These are phyloP conservation scores for Pharmacophagus antenor DNA, from an alignment of 2,888 invertebrate species.

Conservation along the genomic window DNA sequence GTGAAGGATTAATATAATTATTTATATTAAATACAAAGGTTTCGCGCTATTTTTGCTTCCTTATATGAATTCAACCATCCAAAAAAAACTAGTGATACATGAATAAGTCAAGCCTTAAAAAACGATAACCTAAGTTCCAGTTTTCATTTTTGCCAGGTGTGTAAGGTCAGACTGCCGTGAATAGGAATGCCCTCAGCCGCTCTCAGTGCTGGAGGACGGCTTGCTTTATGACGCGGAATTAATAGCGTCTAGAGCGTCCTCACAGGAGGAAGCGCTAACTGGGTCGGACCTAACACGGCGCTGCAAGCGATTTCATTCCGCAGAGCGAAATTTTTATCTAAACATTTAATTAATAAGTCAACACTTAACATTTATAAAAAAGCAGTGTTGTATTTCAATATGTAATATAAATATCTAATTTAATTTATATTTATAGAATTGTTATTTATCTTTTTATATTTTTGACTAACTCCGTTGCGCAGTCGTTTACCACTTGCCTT, in stretches of 20 bases:
- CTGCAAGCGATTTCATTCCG: slow-evolving; percentile 12
- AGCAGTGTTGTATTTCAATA: slow-evolving; percentile 2
- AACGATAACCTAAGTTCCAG: not conserved
- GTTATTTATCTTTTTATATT: too few species aligned
- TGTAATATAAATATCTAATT: slow-evolving; percentile 7
- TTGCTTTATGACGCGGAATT: slow-evolving; percentile 28
- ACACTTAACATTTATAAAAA: not conserved
- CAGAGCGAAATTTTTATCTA: slow-evolving; percentile 11
- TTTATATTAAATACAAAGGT: too few species aligned
- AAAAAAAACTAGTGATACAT: not conserved
- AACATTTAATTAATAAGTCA: slow-evolving; percentile 1
- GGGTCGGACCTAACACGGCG: slow-evolving; percentile 10
- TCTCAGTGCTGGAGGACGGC: slow-evolving; percentile 17
- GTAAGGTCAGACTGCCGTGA: slow-evolving; percentile 8
- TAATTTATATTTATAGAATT: not conserved
- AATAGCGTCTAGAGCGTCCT: slow-evolving; percentile 21
- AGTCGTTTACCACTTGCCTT: too few species aligned
- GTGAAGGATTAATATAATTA: too few species aligned
- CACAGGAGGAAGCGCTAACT: slow-evolving; percentile 11
- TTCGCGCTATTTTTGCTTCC: too few species aligned
- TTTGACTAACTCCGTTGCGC: too few species aligned
- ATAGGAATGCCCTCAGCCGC: slow-evolving; percentile 12
- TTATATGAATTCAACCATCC: too few species aligned
- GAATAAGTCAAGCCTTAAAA: not conserved
- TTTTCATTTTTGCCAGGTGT: not conserved